Percentiles rank a stretch among this genome's conserved stretches.
These are phyloP conservation scores for Acholoe squamosa DNA, from an alignment of 2,888 invertebrate species.

Conservation along the genomic window DNA sequence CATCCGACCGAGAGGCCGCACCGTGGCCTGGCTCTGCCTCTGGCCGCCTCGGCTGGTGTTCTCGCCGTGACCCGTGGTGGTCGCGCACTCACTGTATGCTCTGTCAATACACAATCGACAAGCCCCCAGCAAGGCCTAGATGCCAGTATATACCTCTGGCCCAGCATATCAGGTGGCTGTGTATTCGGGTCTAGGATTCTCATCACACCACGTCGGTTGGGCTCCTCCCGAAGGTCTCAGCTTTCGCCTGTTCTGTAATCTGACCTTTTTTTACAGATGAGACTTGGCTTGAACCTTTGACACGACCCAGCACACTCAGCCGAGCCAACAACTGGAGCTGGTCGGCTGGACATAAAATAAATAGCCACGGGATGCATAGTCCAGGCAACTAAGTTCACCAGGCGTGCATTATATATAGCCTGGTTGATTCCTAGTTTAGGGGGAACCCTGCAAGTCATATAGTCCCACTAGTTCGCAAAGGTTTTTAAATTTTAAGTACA, in stretches of 20 bases:
- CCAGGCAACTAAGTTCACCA: too few relatives aligned
- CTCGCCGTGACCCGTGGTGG: constrained; percentile 1
- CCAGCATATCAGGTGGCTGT: neutral
- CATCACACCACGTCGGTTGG: neutral
- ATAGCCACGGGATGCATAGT: too few relatives aligned
- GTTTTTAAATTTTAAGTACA: too few relatives aligned
- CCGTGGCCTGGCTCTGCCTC: neutral
- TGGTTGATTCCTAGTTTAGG: too few relatives aligned
- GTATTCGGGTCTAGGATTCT: neutral
- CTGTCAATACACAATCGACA: constrained; percentile 40
- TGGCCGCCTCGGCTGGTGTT: constrained; percentile 17
- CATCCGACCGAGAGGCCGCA: neutral
- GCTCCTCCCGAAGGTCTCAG: neutral
- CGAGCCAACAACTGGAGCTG: neutral
- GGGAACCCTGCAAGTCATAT: too few relatives aligned
- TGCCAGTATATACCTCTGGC: neutral
- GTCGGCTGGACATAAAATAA: neutral
- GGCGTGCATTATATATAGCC: too few relatives aligned
- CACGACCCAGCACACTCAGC: neutral
- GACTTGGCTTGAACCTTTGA: neutral
- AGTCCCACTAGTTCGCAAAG: too few relatives aligned
- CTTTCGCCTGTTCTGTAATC: neutral
- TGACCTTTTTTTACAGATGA: neutral
- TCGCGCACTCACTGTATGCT: constrained; percentile 8
- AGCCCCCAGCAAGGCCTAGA: neutral